Evolutionary conservation across 2,888 invertebrate species (phyloP).

Genomic region (Melanargia galathea): DNA sequence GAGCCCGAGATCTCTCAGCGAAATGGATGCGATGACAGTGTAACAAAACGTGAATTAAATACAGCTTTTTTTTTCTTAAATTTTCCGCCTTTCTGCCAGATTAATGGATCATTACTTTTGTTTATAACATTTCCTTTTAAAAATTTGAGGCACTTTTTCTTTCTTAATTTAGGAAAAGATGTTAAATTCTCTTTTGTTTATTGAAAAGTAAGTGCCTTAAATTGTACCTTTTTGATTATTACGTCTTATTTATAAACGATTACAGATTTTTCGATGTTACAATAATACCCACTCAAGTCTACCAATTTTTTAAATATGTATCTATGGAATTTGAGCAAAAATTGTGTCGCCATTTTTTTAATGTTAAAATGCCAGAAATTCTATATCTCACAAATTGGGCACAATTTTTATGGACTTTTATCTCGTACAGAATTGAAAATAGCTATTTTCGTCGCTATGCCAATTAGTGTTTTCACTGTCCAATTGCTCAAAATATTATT

Average conservation of each 20-base stretch:
- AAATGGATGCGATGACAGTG: constrained; percentile 68
- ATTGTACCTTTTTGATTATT: neutral
- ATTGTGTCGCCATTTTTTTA: neutral
- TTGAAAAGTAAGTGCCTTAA: constrained; percentile 1
- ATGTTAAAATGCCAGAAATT: neutral
- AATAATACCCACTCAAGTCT: no score
- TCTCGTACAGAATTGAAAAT: neutral
- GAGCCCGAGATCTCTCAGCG: constrained; percentile 54
- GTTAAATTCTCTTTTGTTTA: constrained; percentile 10
- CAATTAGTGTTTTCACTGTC: constrained; percentile 3
- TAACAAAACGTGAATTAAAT: constrained; percentile 62
- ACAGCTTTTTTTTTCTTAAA: constrained; percentile 39
- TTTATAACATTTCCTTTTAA: constrained; percentile 38
- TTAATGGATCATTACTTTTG: constrained; percentile 43
- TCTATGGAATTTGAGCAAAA: neutral
- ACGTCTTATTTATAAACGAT: no score
- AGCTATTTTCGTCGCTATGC: neutral
- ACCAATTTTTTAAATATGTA: no score
- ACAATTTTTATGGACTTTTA: constrained; percentile 6
- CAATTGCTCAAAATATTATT: neutral
- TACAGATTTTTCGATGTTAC: no score
- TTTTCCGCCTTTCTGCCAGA: constrained; percentile 40
- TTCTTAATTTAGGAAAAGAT: constrained; percentile 25
- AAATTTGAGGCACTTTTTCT: constrained; percentile 33
- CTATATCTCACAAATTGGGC: neutral